Conservation (phyloP, 2,888 invertebrate species). For the Agelastica alni region DNA sequence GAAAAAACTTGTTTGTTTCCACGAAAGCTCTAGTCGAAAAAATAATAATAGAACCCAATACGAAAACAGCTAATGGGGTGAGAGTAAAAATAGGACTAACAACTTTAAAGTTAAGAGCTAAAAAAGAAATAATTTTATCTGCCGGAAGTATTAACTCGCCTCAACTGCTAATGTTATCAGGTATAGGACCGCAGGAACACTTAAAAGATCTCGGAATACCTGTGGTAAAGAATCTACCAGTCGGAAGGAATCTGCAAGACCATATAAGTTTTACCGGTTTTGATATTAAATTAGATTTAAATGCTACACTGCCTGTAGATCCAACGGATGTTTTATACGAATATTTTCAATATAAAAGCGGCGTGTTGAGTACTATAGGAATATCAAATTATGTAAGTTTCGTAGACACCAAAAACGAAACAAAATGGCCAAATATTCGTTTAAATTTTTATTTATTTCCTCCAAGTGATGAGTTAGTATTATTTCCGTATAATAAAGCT, state of each 20-base stretch:
- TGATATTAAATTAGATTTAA: constrained; percentile 49
- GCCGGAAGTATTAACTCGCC: constrained; percentile 70
- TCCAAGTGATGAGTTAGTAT: constrained; percentile 45
- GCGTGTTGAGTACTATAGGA: constrained; percentile 57
- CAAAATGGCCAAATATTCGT: constrained; percentile 60
- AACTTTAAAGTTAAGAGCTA: constrained; percentile 51
- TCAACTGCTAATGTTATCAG: constrained; percentile 71
- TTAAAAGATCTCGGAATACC: constrained; percentile 57
- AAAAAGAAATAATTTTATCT: constrained; percentile 67
- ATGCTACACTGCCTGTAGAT: constrained; percentile 8
- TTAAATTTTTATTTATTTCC: constrained; percentile 36
- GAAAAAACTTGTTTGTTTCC: constrained; percentile 64
- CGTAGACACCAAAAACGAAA: constrained; percentile 56
- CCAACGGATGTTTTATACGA: constrained; percentile 49
- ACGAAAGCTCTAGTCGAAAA: constrained; percentile 50
- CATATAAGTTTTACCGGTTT: constrained; percentile 48
- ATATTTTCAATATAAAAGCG: constrained; percentile 60
- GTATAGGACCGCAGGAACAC: constrained; percentile 62
- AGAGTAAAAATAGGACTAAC: not conserved
- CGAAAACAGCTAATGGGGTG: not conserved
- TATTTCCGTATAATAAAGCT: constrained; percentile 24
- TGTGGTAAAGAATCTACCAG: constrained; percentile 57
- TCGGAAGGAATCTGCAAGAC: constrained; percentile 63
- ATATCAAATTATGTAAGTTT: constrained; percentile 58
- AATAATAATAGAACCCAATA: not conserved